Evolutionary conservation across 1,140 invertebrate species (phyloP).

Genomic region (Brachionus sp.): DNA sequence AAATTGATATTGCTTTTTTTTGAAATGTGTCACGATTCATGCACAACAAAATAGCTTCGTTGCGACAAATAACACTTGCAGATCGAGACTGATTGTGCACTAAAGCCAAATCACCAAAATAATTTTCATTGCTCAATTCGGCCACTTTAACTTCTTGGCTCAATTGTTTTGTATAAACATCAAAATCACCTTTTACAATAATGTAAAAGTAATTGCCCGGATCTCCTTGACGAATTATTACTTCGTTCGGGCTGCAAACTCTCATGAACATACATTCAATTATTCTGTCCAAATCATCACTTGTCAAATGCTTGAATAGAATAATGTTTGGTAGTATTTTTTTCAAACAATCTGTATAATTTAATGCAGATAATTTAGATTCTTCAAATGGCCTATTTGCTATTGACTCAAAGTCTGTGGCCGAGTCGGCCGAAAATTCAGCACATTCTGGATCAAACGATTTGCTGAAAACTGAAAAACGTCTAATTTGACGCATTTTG

Average conservation of each 20-base stretch:
- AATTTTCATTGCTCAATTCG: conserved; percentile 78
- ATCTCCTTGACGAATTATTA: conserved; percentile 78
- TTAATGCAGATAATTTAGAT: background rate
- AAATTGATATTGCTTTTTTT: conserved; percentile 85
- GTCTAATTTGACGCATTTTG: background rate
- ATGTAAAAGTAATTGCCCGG: conserved; percentile 18
- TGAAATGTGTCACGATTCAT: conserved; percentile 85
- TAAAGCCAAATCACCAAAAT: conserved; percentile 86
- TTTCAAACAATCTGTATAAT: background rate
- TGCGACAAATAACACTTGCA: conserved; percentile 67
- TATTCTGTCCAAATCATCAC: conserved; percentile 67
- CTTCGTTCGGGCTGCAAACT: conserved; percentile 73
- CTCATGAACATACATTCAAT: conserved; percentile 91
- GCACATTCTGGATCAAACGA: conserved; percentile 15
- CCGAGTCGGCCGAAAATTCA: background rate
- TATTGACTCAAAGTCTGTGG: background rate
- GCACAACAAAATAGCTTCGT: conserved; percentile 65
- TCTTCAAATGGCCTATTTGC: background rate
- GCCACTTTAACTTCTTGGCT: conserved; percentile 47
- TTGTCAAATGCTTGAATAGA: background rate
- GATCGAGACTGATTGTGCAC: conserved; percentile 94
- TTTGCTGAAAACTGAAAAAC: conserved; percentile 24
- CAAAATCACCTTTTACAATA: conserved; percentile 62
- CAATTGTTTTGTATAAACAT: conserved; percentile 54
- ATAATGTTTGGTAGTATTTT: background rate